Evolutionary conservation across 2,113 vertebrate genomes (phyloP), one percentile per base, ranked within the genome.

Genomic region (Urocolius indicus): DNA sequence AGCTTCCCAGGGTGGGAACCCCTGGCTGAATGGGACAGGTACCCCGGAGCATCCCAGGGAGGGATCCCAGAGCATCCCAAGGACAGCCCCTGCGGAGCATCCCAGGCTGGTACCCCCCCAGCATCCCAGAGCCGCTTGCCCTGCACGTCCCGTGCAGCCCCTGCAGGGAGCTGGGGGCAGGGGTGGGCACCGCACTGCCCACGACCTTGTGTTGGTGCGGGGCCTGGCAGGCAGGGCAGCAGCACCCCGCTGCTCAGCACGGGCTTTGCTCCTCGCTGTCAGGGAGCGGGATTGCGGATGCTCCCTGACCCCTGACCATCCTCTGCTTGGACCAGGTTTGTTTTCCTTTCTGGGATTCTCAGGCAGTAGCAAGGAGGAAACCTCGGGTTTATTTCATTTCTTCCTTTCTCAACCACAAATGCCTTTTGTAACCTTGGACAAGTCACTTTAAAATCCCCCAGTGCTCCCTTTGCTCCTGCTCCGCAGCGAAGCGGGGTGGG

Each of bases 361-460:
- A 0, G 62, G 43, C 34, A 22, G 68, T 18, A 9, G 66, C 5
- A 10, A 16, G 59, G 79, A 78, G 87, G 87, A 87, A 66, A 67
- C 10, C 3, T 51, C 69, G 12, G 2, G 26, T 94, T 83, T 59
- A 58, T 61, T 80, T 63, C 43, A 36, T 41, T 27, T 36, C 83
- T 92, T 94, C 90, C 82, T 84, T 71, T 83, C 48, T 24, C 48
- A 45, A 48, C 82, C 82, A 30, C 87, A 43, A 62, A 68, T 67
- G 30, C 77, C 54, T 91, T 83, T 62, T 88, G 82, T 96, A 95
- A 95, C 94, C 94, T 95, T 96, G 90, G 61, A 93, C 55, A 73
- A 97, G 83, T 90, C 93, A 49, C 90, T 94, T 87, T 24, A 58
- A 63, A 57, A 69, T 55, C 36, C 84, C 36, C 18, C 3, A 5